Evolutionary conservation across 2,797 vertebrate species (phyloP).

Genomic region (Oryzias sinensis): DNA sequence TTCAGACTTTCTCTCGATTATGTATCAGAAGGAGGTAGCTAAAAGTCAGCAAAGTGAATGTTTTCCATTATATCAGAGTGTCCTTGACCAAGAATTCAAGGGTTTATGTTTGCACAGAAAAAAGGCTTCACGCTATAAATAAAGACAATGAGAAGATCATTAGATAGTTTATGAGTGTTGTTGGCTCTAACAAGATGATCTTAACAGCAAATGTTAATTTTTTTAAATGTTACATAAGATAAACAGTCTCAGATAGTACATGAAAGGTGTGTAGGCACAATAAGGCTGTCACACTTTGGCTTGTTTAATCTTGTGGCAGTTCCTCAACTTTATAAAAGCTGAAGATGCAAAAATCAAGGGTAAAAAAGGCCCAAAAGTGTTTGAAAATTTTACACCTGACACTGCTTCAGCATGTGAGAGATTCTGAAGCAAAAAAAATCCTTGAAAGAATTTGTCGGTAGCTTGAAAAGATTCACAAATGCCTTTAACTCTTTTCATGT

Average conservation of each 20-base stretch:
- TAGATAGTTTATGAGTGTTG: too few species aligned
- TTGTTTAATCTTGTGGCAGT: constrained; percentile 41
- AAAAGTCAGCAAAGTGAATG: too few species aligned
- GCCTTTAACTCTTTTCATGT: constrained; percentile 24
- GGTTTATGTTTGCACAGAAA: too few species aligned
- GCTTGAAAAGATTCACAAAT: constrained; percentile 25
- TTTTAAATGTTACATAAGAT: not conserved
- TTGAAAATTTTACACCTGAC: constrained; percentile 23
- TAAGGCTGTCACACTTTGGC: constrained; percentile 34
- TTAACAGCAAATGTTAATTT: too few species aligned
- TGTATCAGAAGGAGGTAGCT: too few species aligned
- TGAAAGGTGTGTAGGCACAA: constrained; percentile 9
- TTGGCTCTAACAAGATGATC: too few species aligned
- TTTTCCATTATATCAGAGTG: too few species aligned
- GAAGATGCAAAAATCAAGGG: constrained; percentile 1
- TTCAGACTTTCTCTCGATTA: constrained; percentile 17
- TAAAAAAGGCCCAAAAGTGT: constrained; percentile 5
- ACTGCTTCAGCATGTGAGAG: constrained; percentile 27
- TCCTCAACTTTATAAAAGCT: constrained; percentile 22
- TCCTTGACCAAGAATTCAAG: too few species aligned
- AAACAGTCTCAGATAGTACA: constrained; percentile 1
- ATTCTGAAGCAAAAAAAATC: constrained; percentile 30
- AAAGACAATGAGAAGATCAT: too few species aligned
- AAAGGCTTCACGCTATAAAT: too few species aligned
- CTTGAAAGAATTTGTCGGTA: constrained; percentile 33